These are phyloP conservation scores for Hyposmocoma kahamanoa DNA, from an alignment of 1,140 invertebrate genomes.

Conservation along the genomic window DNA sequence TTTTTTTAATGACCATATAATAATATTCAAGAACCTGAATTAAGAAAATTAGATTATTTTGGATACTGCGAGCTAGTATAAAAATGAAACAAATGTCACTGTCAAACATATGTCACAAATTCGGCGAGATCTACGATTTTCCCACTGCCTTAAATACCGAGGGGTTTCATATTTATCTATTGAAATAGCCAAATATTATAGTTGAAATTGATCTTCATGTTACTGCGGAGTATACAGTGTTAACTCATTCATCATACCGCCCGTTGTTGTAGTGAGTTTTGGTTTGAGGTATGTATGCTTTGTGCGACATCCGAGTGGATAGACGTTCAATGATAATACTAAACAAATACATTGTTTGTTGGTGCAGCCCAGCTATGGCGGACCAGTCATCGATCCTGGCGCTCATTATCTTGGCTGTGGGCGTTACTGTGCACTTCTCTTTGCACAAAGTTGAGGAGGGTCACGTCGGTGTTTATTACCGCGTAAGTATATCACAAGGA, in stretches of 20 bases:
- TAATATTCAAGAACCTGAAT: too few relatives aligned
- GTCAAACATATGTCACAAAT: neutral
- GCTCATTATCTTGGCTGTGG: conserved; percentile 51
- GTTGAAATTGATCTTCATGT: neutral
- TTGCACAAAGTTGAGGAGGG: conserved; percentile 91
- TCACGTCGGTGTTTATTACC: conserved; percentile 92
- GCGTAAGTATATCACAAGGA: conserved; percentile 81
- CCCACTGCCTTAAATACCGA: neutral
- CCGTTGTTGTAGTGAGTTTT: conserved; percentile 36
- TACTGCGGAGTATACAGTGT: too few relatives aligned
- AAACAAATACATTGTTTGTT: conserved; percentile 3
- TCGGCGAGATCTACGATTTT: neutral
- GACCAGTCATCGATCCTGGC: conserved; percentile 59
- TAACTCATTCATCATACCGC: conserved; percentile 39
- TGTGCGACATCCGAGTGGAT: neutral
- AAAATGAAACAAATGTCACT: too few relatives aligned
- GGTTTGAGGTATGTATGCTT: conserved; percentile 38
- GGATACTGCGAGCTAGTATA: too few relatives aligned
- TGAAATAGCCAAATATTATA: neutral
- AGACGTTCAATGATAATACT: neutral
- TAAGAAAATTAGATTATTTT: too few relatives aligned
- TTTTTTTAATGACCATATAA: too few relatives aligned
- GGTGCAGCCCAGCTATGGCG: conserved; percentile 43
- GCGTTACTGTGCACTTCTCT: conserved; percentile 63
- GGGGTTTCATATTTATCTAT: neutral